Evolutionary conservation across 2,888 invertebrate species (phyloP).

Genomic region (Clistopyga incitator): DNA sequence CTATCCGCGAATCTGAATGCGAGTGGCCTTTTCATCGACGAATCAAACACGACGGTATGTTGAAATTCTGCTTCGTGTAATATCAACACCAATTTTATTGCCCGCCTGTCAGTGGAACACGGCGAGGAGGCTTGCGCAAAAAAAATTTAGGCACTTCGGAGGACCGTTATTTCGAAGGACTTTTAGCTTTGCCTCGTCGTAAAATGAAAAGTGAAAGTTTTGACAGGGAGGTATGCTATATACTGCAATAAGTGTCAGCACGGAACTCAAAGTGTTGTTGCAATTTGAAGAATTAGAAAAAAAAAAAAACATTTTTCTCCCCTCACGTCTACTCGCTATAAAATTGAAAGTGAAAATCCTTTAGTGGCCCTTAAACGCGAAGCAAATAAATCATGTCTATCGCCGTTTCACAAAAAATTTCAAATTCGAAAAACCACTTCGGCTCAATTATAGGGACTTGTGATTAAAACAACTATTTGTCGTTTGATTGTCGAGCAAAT

Average conservation of each 20-base stretch:
- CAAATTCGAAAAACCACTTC: neutral
- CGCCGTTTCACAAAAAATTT: neutral
- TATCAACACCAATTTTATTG: slow-evolving; percentile 47
- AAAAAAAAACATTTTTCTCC: neutral
- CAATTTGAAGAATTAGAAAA: slow-evolving; percentile 7
- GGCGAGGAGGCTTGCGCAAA: slow-evolving; percentile 52
- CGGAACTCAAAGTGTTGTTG: slow-evolving; percentile 5
- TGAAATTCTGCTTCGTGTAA: slow-evolving; percentile 42
- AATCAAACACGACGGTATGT: slow-evolving; percentile 17
- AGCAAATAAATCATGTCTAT: neutral
- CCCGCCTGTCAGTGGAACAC: slow-evolving; percentile 46
- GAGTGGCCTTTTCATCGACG: slow-evolving; percentile 39
- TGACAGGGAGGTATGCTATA: slow-evolving; percentile 9
- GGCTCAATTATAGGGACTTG: no score
- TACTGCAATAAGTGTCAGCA: slow-evolving; percentile 26
- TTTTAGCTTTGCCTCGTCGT: slow-evolving; percentile 19
- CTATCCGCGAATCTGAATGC: slow-evolving; percentile 7
- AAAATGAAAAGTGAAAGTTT: slow-evolving; percentile 49
- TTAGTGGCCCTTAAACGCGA: neutral
- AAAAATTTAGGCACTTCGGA: slow-evolving; percentile 9
- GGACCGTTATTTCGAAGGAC: slow-evolving; percentile 36
- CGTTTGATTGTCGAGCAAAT: neutral
- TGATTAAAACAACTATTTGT: no score
- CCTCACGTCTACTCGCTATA: neutral
- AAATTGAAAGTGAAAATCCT: slow-evolving; percentile 1